Conservation (phyloP, 2,113 vertebrate species). For the Seriola rivoliana region DNA sequence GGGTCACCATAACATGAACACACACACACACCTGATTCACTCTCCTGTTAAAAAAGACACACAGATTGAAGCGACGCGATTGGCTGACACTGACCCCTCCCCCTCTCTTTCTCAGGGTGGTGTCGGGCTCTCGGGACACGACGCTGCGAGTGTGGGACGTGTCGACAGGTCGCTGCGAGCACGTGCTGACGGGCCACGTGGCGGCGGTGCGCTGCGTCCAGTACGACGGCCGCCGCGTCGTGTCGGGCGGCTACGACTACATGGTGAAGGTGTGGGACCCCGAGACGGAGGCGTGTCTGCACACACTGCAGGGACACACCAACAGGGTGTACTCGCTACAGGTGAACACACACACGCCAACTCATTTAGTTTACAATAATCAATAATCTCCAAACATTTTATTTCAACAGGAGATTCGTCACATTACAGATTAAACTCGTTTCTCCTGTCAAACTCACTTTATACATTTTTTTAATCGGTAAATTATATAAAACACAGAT, state of each 20-base stretch:
- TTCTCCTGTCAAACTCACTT: too few relatives aligned
- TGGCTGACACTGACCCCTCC: not conserved
- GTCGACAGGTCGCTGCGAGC: slow-evolving; percentile 93
- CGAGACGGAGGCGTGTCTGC: slow-evolving; percentile 95
- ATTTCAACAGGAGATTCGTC: too few relatives aligned
- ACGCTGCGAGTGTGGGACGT: slow-evolving; percentile 96
- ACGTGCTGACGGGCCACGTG: slow-evolving; percentile 95
- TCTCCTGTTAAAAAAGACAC: too few relatives aligned
- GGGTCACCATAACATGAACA: not conserved
- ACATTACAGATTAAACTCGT: too few relatives aligned
- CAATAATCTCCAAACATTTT: too few relatives aligned
- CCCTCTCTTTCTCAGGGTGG: slow-evolving; percentile 85
- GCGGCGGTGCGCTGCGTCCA: slow-evolving; percentile 97
- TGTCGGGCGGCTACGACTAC: slow-evolving; percentile 97
- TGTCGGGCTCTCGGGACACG: slow-evolving; percentile 95
- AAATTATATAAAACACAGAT: not conserved
- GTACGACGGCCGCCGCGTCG: slow-evolving; percentile 95
- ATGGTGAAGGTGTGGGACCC: slow-evolving; percentile 99
- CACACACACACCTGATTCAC: not conserved
- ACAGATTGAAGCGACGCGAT: slow-evolving; percentile 3
- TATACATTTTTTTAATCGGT: too few relatives aligned
- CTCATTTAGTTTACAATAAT: too few relatives aligned
- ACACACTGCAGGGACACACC: slow-evolving; percentile 98
- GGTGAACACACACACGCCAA: slow-evolving; percentile 78
- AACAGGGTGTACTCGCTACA: slow-evolving; percentile 97